These are phyloP conservation scores for Penaeus indicus DNA, from an alignment of 1,140 invertebrate species.

Conservation along the genomic window DNA sequence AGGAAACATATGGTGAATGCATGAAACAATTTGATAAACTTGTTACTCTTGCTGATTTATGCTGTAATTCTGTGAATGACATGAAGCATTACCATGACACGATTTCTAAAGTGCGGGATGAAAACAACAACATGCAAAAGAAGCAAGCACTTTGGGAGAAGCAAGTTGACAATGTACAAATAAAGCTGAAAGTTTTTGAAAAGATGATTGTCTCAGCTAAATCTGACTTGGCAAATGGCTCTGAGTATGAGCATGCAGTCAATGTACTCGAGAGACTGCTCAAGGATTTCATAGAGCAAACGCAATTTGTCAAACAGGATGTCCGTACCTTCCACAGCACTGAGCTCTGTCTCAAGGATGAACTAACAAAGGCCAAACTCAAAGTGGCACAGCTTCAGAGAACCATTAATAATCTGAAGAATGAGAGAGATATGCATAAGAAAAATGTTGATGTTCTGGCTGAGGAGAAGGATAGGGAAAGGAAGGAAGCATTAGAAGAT, in stretches of 20 bases:
- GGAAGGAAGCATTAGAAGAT: constrained; percentile 36
- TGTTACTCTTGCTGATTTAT: neutral
- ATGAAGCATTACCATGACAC: constrained; percentile 12
- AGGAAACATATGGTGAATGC: neutral
- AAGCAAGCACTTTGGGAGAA: constrained; percentile 49
- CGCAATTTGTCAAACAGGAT: constrained; percentile 30
- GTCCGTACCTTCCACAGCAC: neutral
- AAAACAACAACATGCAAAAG: constrained; percentile 48
- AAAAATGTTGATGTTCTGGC: constrained; percentile 23
- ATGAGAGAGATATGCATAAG: constrained; percentile 9
- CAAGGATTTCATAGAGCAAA: constrained; percentile 38
- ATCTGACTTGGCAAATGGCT: constrained; percentile 21
- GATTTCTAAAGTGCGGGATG: constrained; percentile 44
- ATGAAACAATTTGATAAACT: constrained; percentile 2
- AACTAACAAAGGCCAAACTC: constrained; percentile 39
- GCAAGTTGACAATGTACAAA: constrained; percentile 36
- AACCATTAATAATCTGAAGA: too few species aligned
- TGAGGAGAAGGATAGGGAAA: constrained; percentile 45
- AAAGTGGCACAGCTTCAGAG: constrained; percentile 20
- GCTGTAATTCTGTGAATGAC: neutral
- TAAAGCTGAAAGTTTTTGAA: constrained; percentile 38
- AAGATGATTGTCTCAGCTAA: constrained; percentile 36
- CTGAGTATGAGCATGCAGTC: constrained; percentile 21
- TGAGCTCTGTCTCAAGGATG: constrained; percentile 31
- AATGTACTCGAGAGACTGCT: constrained; percentile 41